Base-by-base conservation (phyloP, 1,140 invertebrate genomes). In the Capitella teleta region DNA sequence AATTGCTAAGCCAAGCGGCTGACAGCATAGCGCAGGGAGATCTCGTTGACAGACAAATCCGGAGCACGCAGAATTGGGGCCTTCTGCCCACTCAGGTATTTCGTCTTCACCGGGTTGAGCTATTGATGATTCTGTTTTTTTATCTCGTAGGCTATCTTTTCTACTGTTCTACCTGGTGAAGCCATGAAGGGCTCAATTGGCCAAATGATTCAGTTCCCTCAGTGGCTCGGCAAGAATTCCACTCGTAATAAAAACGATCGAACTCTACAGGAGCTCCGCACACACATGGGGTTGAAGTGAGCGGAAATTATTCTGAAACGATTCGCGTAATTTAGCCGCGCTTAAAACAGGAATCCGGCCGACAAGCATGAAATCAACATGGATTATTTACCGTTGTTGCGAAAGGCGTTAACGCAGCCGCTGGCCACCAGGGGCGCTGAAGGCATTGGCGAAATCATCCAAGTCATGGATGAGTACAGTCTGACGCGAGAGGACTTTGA, bases 181-280 rank as follows among this genome's bases (percentile, higher is more conserved):
- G 73, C 81, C 26, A 80, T 98, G 79, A 77, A 82, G 30, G 92
- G 94, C 1, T 75, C 82, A 61, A 69, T 92, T 19, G 72, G 72
- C 2, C 77, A 78, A 0, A 82, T 85, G 74, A 85, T 94, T 8
- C 80, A 85, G 59, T 98, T 98, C 72, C 94, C 96, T 3, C 68
- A 77, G 18, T 98, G 93, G 92, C 79, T 99, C 26, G 96, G 95
- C 0, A 91, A 92, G 70, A 90, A 94, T 76, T 97, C 93, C 0
- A 82, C 66, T 32, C 64, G 59, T 12, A 62, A 78, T 45, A 76
- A 78, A 44, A 81, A 73, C 55, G 78, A 85, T 32, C 73, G 92
- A 25, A 72, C 94, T n/a, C 69, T 83, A 14, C 82, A 86, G 64
- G 86, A 92, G 66, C 73, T 95, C 44, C 80, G 83, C 52, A 76